A percentile compares a stretch with the other conserved stretches of the same genome.
phyloP scores from a whole-genome alignment of 2,888 invertebrate species.

The Rotaria socialis region DNA sequence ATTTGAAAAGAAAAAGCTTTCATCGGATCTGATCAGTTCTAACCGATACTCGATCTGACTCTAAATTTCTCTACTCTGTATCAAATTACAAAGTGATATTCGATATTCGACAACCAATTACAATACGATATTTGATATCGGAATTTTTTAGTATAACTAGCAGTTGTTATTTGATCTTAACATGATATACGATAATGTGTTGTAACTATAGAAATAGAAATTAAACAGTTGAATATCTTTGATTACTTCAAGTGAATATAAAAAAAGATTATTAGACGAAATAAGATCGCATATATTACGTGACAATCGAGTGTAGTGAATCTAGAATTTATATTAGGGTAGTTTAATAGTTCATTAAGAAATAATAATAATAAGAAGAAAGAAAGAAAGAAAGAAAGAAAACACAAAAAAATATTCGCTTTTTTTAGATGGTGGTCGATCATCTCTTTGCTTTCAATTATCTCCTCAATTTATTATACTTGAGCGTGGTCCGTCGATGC shows the following conservation, averaged over 20 bases:
- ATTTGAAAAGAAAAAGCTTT: no score
- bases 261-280: no score
- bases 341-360: no score
- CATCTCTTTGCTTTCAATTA: background rate
- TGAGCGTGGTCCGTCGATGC: background rate
- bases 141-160: slow-evolving; percentile 29
- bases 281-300: no score
- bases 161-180: slow-evolving; percentile 29
- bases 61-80: background rate
- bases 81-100: slow-evolving; percentile 4
- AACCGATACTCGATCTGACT: background rate
- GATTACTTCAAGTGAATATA: background rate
- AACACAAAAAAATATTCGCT: background rate
- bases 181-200: slow-evolving; percentile 3
- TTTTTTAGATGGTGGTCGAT: background rate
- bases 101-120: slow-evolving; percentile 17
- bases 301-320: no score
- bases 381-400: background rate
- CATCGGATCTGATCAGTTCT: background rate
- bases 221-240: background rate
- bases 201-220: slow-evolving; percentile 16
- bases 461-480: background rate
- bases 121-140: slow-evolving; percentile 23
- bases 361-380: background rate
- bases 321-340: no score